A percentile compares a stretch with the other conserved stretches of the same genome.
phyloP scores from a whole-genome alignment of 1,140 invertebrate genomes.

The Cydia strobilella region DNA sequence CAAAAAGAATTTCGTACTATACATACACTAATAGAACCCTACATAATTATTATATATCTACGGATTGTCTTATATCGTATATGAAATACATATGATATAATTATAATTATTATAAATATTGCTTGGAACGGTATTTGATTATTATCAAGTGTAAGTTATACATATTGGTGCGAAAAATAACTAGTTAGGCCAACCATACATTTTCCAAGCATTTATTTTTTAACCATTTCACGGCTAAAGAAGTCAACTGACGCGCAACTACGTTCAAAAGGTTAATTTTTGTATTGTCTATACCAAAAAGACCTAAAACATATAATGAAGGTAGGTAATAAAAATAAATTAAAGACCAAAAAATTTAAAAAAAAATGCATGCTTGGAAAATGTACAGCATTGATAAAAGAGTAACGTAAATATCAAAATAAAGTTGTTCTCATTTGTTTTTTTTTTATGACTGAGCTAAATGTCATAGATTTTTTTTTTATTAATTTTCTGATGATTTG shows the following conservation, averaged over 20 bases:
- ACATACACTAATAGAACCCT: constrained; percentile 47
- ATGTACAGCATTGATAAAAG: not conserved
- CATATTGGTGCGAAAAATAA: constrained; percentile 23
- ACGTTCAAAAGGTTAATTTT: not conserved
- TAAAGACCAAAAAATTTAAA: too few relatives aligned
- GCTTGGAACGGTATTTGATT: constrained; percentile 31
- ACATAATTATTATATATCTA: constrained; percentile 39
- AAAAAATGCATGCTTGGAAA: not conserved
- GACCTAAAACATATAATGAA: not conserved
- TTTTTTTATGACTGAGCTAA: too few relatives aligned
- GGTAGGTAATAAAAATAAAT: too few relatives aligned
- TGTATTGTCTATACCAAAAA: not conserved
- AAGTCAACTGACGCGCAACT: too few relatives aligned
- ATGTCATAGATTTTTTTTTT: not conserved
- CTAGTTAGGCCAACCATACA: not conserved
- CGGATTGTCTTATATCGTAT: constrained; percentile 5
- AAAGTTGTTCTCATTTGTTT: not conserved
- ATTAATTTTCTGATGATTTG: not conserved
- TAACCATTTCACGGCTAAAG: too few relatives aligned
- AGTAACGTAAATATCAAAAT: constrained; percentile 5
- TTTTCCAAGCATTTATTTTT: constrained; percentile 8
- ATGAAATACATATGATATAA: constrained; percentile 12
- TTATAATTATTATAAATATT: constrained; percentile 26
- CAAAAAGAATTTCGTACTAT: constrained; percentile 37
- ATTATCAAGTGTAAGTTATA: constrained; percentile 28